These are phyloP conservation scores for Drosophila parvula DNA, from an alignment of 1,140 invertebrate genomes.

Conservation along the genomic window DNA sequence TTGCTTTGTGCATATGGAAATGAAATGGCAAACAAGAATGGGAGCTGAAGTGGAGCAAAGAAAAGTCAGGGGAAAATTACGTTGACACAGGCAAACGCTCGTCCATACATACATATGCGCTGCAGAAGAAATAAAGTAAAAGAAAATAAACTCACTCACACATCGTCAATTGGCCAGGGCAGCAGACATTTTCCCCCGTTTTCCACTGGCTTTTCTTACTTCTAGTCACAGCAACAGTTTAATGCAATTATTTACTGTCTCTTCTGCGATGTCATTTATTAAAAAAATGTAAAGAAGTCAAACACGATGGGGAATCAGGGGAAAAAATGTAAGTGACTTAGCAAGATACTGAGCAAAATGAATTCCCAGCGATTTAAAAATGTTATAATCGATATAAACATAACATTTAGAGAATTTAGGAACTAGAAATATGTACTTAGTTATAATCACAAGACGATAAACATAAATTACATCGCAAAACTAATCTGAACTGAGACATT, in stretches of 20 bases:
- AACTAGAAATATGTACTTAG: no score
- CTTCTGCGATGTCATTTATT: slow-evolving; percentile 1
- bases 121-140: slow-evolving; percentile 9
- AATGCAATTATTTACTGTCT: slow-evolving; percentile 46
- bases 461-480: no score
- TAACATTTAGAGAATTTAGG: rapidly evolving
- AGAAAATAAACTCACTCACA: slow-evolving; percentile 20
- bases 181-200: slow-evolving; percentile 9
- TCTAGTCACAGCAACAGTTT: slow-evolving; percentile 43
- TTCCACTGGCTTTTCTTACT: not conserved
- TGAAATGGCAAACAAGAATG: slow-evolving; percentile 74
- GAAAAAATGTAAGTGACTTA: not conserved
- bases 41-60: slow-evolving; percentile 48
- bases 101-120: slow-evolving; percentile 52
- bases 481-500: not conserved
- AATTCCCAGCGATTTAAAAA: not conserved
- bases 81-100: slow-evolving; percentile 64
- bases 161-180: slow-evolving; percentile 28
- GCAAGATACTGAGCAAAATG: not conserved
- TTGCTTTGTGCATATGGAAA: slow-evolving; percentile 79
- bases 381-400: not conserved
- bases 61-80: slow-evolving; percentile 71
- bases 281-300: not conserved
- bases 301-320: no score
- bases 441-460: no score